Conservation (phyloP, 2,888 invertebrate species). For the Helicoverpa assulta region DNA sequence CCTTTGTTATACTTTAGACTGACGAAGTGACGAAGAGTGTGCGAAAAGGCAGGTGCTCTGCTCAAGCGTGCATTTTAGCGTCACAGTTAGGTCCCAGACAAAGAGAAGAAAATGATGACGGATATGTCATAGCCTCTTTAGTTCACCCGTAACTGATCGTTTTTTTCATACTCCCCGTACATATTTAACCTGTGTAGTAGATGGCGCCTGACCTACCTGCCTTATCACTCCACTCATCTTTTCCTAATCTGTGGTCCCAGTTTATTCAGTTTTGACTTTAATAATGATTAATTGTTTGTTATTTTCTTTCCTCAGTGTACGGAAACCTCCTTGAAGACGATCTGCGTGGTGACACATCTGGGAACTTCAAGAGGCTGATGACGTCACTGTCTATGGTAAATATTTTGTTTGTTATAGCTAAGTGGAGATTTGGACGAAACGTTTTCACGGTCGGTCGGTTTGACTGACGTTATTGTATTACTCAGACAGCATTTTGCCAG, state of each 20-base stretch:
- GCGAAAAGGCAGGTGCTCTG: too few species aligned
- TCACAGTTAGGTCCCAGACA: background rate
- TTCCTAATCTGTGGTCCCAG: too few species aligned
- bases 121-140: too few species aligned
- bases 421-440: background rate
- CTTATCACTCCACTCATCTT: too few species aligned
- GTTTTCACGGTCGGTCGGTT: background rate
- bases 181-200: too few species aligned
- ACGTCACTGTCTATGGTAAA: conserved; percentile 94
- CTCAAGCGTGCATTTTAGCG: too few species aligned
- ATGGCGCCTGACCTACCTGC: too few species aligned
- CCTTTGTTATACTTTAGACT: background rate
- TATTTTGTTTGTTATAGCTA: conserved; percentile 25
- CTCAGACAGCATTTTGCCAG: background rate
- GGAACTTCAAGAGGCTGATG: conserved; percentile 97
- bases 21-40: too few species aligned
- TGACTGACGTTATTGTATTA: background rate
- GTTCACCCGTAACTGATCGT: too few species aligned
- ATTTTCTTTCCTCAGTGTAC: conserved; percentile 91
- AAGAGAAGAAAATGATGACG: too few species aligned
- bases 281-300: background rate
- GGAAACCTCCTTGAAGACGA: conserved; percentile 95
- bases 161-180: too few species aligned
- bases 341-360: conserved; percentile 96
- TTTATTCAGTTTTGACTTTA: background rate